Percentiles rank a stretch among this genome's conserved stretches.
Evolutionary conservation across 2,113 vertebrate genomes (phyloP).

Genomic region (Hystrix cristata): DNA sequence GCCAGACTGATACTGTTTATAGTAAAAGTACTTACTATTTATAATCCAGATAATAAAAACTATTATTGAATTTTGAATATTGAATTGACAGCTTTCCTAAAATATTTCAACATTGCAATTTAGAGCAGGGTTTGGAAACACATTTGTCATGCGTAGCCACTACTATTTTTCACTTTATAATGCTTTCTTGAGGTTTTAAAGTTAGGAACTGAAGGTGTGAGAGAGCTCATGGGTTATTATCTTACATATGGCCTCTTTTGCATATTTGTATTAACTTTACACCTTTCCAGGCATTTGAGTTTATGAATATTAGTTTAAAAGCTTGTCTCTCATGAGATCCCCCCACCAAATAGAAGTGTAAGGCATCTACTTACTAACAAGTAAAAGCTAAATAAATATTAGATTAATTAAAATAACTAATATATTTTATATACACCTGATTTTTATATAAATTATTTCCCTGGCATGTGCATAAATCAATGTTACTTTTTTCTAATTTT

Average conservation of each 20-base stretch:
- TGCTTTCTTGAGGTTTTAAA: neutral
- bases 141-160: neutral
- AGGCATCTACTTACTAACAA: neutral
- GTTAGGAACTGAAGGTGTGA: neutral
- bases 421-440: neutral
- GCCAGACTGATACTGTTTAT: neutral
- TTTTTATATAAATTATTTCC: constrained; percentile 16
- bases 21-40: neutral
- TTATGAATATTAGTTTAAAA: constrained; percentile 47
- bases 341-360: neutral
- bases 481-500: neutral
- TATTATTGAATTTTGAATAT: neutral
- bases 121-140: neutral
- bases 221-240: neutral
- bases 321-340: neutral
- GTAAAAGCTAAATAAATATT: constrained; percentile 1
- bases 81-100: neutral
- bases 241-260: neutral
- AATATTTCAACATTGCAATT: neutral
- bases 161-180: neutral
- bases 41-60: neutral
- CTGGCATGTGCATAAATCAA: neutral
- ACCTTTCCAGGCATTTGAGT: neutral
- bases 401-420: constrained; percentile 51
- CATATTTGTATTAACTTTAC: neutral